Percentiles rank a stretch among this genome's conserved stretches.
These are phyloP conservation scores for Helicoverpa zea DNA, from an alignment of 1,140 invertebrate genomes.

Conservation along the genomic window DNA sequence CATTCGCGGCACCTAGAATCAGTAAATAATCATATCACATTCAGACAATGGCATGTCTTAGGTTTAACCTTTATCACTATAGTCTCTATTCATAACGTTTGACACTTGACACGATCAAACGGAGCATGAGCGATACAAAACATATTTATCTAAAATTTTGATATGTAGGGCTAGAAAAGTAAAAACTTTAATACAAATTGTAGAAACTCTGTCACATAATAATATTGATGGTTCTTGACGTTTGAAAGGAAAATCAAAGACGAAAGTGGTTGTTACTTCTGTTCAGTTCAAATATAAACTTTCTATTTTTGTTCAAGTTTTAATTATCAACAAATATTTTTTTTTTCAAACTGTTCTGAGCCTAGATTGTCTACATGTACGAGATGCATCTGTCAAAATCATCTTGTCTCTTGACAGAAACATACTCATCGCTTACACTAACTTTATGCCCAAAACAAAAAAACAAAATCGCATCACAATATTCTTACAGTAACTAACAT, in stretches of 20 bases:
- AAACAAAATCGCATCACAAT: background rate
- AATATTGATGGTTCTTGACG: no score
- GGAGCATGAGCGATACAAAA: background rate
- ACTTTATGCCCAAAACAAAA: background rate
- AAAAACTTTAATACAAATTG: no score
- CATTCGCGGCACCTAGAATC: background rate
- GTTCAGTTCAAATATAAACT: no score
- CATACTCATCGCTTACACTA: background rate
- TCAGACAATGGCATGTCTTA: slow-evolving; percentile 20
- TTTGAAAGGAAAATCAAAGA: no score
- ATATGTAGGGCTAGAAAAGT: background rate
- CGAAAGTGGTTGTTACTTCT: no score
- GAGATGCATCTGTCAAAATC: no score
- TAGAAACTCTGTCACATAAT: background rate
- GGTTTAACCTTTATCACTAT: slow-evolving; percentile 14
- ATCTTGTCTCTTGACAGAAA: background rate
- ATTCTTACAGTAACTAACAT: background rate
- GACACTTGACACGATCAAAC: slow-evolving; percentile 10
- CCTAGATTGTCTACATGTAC: no score
- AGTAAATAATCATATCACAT: slow-evolving; percentile 38
- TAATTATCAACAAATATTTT: no score
- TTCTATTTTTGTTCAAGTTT: no score
- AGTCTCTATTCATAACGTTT: background rate
- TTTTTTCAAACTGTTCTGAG: no score
- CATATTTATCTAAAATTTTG: background rate